phyloP scores from a whole-genome alignment of 2,888 invertebrate genomes.

The Clitarchus hookeri region DNA sequence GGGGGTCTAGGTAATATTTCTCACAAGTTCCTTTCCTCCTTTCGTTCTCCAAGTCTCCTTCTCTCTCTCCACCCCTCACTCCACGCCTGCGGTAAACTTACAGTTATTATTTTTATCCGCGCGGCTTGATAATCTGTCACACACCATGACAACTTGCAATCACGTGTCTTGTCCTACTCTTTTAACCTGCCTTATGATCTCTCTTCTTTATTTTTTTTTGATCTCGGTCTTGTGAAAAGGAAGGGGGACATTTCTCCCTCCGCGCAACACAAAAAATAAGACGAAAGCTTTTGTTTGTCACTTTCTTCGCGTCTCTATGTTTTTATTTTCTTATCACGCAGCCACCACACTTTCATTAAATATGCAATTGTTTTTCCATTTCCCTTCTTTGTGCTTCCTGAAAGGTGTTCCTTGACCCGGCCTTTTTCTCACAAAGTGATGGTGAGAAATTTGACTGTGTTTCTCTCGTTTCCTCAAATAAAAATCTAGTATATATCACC shows the following conservation, averaged over 20 bases:
- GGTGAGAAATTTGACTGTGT: too few species aligned
- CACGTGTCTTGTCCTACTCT: slow-evolving; percentile 3
- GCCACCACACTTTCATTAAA: neutral
- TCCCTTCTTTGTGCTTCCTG: neutral
- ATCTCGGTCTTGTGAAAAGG: neutral
- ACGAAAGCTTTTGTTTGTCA: neutral
- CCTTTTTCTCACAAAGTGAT: neutral
- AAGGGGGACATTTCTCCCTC: neutral
- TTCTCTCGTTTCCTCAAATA: too few species aligned
- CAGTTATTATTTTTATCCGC: slow-evolving; percentile 1
- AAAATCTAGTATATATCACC: too few species aligned
- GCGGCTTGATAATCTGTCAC: neutral
- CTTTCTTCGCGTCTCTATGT: neutral
- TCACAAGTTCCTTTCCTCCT: neutral
- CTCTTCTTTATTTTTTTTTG: neutral
- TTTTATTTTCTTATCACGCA: neutral
- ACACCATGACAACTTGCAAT: neutral
- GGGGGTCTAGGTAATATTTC: neutral
- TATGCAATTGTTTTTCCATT: neutral
- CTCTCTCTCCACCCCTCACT: neutral
- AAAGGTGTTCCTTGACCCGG: neutral
- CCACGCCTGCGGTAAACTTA: neutral
- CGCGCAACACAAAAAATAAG: neutral
- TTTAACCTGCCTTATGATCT: slow-evolving; percentile 4
- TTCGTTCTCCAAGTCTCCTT: neutral